phyloP scores from a whole-genome alignment of 2,113 vertebrate species.

The Elgaria multicarinata region DNA sequence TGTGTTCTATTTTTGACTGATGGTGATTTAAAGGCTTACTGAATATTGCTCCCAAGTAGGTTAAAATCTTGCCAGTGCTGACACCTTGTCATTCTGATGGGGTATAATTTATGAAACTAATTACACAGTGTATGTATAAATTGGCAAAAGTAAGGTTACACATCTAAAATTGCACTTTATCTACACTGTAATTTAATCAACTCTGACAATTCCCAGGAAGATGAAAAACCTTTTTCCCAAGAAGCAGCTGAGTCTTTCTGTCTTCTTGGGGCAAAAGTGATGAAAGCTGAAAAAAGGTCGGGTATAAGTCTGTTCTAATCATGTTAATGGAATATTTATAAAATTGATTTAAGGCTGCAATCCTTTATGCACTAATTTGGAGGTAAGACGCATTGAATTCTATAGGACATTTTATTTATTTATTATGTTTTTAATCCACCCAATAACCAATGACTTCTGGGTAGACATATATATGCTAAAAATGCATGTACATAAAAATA shows the following conservation, averaged over 20 bases:
- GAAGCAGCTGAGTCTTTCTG: slow-evolving; percentile 26
- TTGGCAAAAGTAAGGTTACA: slow-evolving; percentile 53
- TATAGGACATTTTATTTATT: no score
- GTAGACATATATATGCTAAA: neutral
- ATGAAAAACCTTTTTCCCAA: slow-evolving; percentile 36
- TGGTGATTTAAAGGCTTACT: slow-evolving; percentile 62
- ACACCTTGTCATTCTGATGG: slow-evolving; percentile 65
- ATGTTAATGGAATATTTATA: slow-evolving; percentile 38
- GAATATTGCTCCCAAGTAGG: slow-evolving; percentile 40
- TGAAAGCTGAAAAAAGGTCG: slow-evolving; percentile 36
- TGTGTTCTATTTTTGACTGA: slow-evolving; percentile 32
- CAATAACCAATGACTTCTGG: neutral
- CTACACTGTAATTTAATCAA: slow-evolving; percentile 54
- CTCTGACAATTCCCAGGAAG: slow-evolving; percentile 54
- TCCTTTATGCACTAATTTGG: neutral
- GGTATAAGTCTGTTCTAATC: slow-evolving; percentile 51
- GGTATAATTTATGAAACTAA: slow-evolving; percentile 49
- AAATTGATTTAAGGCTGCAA: neutral
- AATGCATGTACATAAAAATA: neutral
- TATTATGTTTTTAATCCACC: no score
- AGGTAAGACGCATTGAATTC: no score
- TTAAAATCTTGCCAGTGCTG: slow-evolving; percentile 46
- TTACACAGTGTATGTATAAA: slow-evolving; percentile 62
- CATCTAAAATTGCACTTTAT: slow-evolving; percentile 54
- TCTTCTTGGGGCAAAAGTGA: slow-evolving; percentile 37